Base-by-base conservation (phyloP, 2,797 vertebrate genomes). In the Tapera naevia region DNA sequence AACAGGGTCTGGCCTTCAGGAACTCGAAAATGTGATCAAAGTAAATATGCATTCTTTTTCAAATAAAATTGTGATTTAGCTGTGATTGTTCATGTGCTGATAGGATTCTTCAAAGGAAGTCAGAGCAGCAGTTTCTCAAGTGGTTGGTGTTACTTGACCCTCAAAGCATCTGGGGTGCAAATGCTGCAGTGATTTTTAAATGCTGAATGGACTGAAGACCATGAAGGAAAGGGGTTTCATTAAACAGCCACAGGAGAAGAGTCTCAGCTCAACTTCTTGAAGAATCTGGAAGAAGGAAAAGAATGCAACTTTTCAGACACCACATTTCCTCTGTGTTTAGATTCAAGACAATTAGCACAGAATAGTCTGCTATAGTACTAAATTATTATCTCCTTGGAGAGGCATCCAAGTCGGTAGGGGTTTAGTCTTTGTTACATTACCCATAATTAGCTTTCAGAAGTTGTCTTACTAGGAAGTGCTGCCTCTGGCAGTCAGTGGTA, bases 11-110 rank as follows among this genome's bases (percentile, higher is more conserved):
- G 91, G 87, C 73, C 89, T 92, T 93, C 64, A 90, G 85, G 67
- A 92, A 84, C 54, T 86, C 4, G 5, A 86, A 88, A 79, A 79
- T 81, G 13, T 72, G 62, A 88, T 86, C 70, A 60, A 79, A 86
- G 58, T 73, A 89, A 95, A 93, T 94, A 86, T 12, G 2, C 70
- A 41, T 69, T 92, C 17, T 83, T 69, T 95, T 89, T 56, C 87
- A 92, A 89, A 91, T 83, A 88, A 48, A 91, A 81, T n/a, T 45
- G 4, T 75, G 51, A 91, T 93, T 86, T 86, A 76, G 37, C 32
- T 69, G 30, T 6, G 13, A 19, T 95, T 89, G 79, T 83, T 92
- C 95, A 70, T 85, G 16, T 62, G 51, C 46, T 80, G 75, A 92
- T 88, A 85, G 50, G 11, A 70, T 32, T 79, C 73, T 91, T 93